Evolutionary conservation across 2,888 invertebrate genomes (phyloP).

Genomic region (Scaptomyza flava): DNA sequence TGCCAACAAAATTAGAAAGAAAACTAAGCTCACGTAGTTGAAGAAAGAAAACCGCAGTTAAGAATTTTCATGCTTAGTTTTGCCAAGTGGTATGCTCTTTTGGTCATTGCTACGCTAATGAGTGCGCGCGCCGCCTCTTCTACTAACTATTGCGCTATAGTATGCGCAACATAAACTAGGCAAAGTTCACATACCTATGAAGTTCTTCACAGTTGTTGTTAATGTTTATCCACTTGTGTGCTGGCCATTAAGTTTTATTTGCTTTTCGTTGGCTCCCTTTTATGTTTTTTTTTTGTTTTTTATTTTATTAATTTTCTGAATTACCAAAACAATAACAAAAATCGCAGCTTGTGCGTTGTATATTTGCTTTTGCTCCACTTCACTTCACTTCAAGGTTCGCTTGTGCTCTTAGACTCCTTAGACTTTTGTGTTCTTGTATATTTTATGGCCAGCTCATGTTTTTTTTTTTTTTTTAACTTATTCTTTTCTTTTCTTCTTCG

Average conservation of each 20-base stretch:
- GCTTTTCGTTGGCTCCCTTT: conserved; percentile 27
- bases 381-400: conserved; percentile 62
- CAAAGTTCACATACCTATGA: conserved; percentile 60
- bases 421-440: conserved; percentile 21
- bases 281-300: not conserved
- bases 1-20: conserved; percentile 51
- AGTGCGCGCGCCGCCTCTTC: conserved; percentile 16
- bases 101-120: conserved; percentile 51
- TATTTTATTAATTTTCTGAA: conserved; percentile 19
- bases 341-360: conserved; percentile 31
- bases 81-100: conserved; percentile 1
- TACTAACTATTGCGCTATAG: not conserved
- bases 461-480: conserved; percentile 1
- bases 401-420: conserved; percentile 51
- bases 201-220: conserved; percentile 12
- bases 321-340: conserved; percentile 59
- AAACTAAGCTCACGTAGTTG: conserved; percentile 17
- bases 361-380: conserved; percentile 51
- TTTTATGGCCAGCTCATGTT: conserved; percentile 23
- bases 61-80: conserved; percentile 40
- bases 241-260: conserved; percentile 45
- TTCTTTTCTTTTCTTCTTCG: conserved; percentile 11
- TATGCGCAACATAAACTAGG: conserved; percentile 7
- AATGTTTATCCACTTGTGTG: conserved; percentile 55
- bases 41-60: conserved; percentile 47